A percentile compares a stretch with the other conserved stretches of the same genome.
phyloP scores from a whole-genome alignment of 37 sponge, comb jelly and placozoan genomes.

The Cliona cf. orientalis region DNA sequence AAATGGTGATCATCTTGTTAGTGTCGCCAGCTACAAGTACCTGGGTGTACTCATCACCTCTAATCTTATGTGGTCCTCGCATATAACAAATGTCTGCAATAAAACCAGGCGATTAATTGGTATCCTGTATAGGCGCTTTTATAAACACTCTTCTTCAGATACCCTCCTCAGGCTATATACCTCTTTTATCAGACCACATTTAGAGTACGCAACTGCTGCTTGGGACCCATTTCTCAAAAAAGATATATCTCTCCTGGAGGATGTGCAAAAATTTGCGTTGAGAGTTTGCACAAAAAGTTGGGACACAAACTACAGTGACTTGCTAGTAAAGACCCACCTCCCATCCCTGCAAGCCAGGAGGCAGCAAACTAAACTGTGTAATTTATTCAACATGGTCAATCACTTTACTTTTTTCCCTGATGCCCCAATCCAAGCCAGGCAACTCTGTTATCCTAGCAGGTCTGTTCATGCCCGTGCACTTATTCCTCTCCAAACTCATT shows the following conservation, averaged over 20 bases:
- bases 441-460: too few relatives aligned
- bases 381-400: conserved; percentile 16
- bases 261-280: conserved; percentile 5
- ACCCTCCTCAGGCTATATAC: neutral
- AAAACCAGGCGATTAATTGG: neutral
- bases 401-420: neutral
- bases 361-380: neutral
- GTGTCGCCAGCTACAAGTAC: neutral
- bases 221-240: neutral
- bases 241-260: conserved; percentile 9
- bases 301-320: neutral
- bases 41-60: conserved; percentile 5
- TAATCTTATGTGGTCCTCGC: neutral
- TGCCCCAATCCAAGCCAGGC: too few relatives aligned
- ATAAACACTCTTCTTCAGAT: neutral
- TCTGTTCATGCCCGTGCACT: neutral
- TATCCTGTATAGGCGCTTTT: neutral
- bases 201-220: conserved; percentile 6
- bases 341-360: neutral
- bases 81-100: neutral
- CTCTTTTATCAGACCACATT: conserved; percentile 8
- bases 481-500: neutral
- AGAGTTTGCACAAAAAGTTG: neutral
- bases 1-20: neutral
- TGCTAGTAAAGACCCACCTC: neutral